A percentile compares a stretch with the other conserved stretches of the same genome.
Evolutionary conservation across 2,888 invertebrate species (phyloP).

Genomic region (Mactromeris polynyma): DNA sequence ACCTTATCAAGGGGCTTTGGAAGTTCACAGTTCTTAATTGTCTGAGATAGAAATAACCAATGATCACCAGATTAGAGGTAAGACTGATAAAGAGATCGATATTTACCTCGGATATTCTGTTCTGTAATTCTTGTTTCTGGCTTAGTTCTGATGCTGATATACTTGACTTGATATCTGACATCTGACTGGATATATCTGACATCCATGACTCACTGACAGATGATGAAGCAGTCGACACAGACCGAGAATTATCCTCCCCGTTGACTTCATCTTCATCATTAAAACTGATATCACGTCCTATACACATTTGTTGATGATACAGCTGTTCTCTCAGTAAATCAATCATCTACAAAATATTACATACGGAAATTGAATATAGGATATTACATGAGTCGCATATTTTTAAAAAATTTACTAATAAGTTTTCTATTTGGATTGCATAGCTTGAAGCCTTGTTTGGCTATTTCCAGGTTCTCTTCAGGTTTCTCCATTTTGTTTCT

Average conservation of each 20-base stretch:
- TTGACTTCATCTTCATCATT: slow-evolving; percentile 64
- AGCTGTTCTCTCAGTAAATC: slow-evolving; percentile 83
- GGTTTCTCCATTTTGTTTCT: too few species aligned
- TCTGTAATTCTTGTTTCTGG: slow-evolving; percentile 53
- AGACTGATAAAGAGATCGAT: too few species aligned
- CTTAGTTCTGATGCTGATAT: slow-evolving; percentile 46
- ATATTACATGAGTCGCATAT: too few species aligned
- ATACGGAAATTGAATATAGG: too few species aligned
- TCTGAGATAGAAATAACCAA: too few species aligned
- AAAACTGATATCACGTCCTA: slow-evolving; percentile 46
- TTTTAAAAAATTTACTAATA: too few species aligned
- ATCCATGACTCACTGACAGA: slow-evolving; percentile 50
- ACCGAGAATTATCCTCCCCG: not conserved
- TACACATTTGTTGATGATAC: slow-evolving; percentile 80
- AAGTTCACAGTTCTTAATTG: too few species aligned
- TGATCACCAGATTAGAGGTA: too few species aligned
- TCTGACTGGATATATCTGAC: slow-evolving; percentile 65
- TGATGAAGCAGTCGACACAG: slow-evolving; percentile 29
- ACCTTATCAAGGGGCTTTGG: too few species aligned
- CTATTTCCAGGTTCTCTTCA: too few species aligned
- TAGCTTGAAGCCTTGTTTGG: too few species aligned
- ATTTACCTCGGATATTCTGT: slow-evolving; percentile 55
- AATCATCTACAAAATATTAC: slow-evolving; percentile 80
- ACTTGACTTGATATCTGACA: slow-evolving; percentile 57
- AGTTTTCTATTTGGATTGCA: too few species aligned